Evolutionary conservation across 2,113 vertebrate species (phyloP), one percentile per base, ranked within the genome.

Genomic region (Cricetomys ansorgei): DNA sequence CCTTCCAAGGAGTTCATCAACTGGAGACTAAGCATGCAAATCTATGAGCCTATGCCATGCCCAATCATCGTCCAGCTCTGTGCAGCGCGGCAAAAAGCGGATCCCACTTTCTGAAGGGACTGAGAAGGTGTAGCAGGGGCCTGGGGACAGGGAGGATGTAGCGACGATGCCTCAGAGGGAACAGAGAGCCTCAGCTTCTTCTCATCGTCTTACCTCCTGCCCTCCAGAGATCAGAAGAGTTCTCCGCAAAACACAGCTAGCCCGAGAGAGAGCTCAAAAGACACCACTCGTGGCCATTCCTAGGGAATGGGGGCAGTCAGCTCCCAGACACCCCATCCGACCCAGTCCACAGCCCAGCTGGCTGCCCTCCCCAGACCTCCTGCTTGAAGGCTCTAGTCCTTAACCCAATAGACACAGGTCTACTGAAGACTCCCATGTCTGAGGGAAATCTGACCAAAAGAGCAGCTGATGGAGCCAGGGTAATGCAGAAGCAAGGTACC

Each of bases 281-380:
- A 19, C 1, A 11, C 3, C 34, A n/a, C 23, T 3, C 0, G 0
- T 0, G 29, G 3, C 29, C 12, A 2, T 21, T 62, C 65, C 21
- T 40, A 27, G 57, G 65, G 53, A 75, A 8, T 4, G 0, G 27
- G 6, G 19, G 21, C 40, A 10, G 55, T 37, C 34, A 34, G 34
- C 8, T 1, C 2, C n/a, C 75, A 3, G 55, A 29, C 5, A 5
- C 19, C n/a, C 62, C 29, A 31, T 37, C 11, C 34, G n/a, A 29
- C 5, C 48, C 50, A 31, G 48, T 6, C 48, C 48, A 31, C 23
- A 43, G 59, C 8, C 3, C 53, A 29, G 13, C 64, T 65, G 64
- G 64, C 11, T 29, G n/a, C 15, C 53, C 70, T 34, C 29, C 45
- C 15, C 31, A 9, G 1, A 48, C 23, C 37, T 55, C n/a, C 55